These are phyloP conservation scores for Odontomyia ornata DNA, from an alignment of 2,888 invertebrate genomes.

Conservation along the genomic window DNA sequence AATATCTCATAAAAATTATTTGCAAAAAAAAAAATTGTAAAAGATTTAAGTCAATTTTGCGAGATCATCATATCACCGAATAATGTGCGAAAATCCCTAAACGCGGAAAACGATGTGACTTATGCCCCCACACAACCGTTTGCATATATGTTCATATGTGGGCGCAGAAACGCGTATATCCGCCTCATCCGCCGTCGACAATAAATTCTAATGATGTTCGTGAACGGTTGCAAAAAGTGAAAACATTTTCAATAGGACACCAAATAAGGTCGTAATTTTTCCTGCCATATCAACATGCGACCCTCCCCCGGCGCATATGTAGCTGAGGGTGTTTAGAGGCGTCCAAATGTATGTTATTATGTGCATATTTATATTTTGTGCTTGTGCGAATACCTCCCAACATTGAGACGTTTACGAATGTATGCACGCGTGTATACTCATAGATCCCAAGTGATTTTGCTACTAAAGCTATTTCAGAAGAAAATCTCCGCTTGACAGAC, in stretches of 20 bases:
- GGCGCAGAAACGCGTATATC: neutral
- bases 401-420: neutral
- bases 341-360: neutral
- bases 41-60: conserved; percentile 40
- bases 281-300: neutral
- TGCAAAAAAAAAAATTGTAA: conserved; percentile 18
- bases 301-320: too few species aligned
- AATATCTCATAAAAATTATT: conserved; percentile 31
- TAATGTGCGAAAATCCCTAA: conserved; percentile 27
- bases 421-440: neutral
- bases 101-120: conserved; percentile 3
- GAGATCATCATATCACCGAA: conserved; percentile 33
- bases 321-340: too few species aligned
- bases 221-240: conserved; percentile 25
- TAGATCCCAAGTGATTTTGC: conserved; percentile 24
- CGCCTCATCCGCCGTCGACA: conserved; percentile 17
- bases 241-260: conserved; percentile 38
- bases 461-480: conserved; percentile 37
- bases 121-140: neutral
- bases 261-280: conserved; percentile 40
- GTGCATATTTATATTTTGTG: neutral
- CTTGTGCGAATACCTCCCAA: neutral
- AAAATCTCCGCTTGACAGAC: conserved; percentile 41
- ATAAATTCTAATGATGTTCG: conserved; percentile 40
- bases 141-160: neutral